Evolutionary conservation across 1,140 invertebrate genomes (phyloP), one percentile per base, ranked within the genome.

Genomic region (Myzus persicae): DNA sequence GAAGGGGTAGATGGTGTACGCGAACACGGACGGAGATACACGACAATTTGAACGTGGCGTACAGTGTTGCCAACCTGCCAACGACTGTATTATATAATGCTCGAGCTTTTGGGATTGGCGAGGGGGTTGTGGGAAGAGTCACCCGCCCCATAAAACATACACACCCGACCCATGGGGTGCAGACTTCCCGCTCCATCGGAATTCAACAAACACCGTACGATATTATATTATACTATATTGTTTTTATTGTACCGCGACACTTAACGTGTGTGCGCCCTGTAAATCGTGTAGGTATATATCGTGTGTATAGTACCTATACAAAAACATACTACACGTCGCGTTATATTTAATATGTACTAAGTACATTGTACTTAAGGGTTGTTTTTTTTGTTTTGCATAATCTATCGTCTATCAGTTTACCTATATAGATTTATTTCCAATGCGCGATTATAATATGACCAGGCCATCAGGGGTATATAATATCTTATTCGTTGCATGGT

Each of bases 41-140:
- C 59, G 59, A 76, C 59, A 42, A 44, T 85, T 18, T 14, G 67
- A 81, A 85, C 46, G 26, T 48, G 81, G 36, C 46, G 46, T 20
- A 51, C 91, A 90, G 89, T 90, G 54, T 44, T 42, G 89, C 89
- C 89, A 90, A 90, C 31, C 20, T 38, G 4, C 14, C 87, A 20
- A n/a, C 87, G n/a, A 20, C 42, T 4, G 40, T 18, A 2, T 76
- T n/a, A 5, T 76, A n/a, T 76, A n/a, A n/a, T 31, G 20, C 40
- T 11, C 42, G 84, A 40, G 38, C 24, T 26, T 26, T 26, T 22
- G 82, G 82, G 20, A 14, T n/a, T 2, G 40, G 24, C 38, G 40
- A 2, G 81, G 38, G 82, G 82, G 38, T 24, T 4, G 31, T 76
- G 18, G 31, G 59, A 76, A 31, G 59, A 76, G n/a, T n/a, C 31